Percentiles rank a stretch among this genome's conserved stretches.
These are phyloP conservation scores for Allobates femoralis DNA, from an alignment of 2,797 vertebrate genomes.

Conservation along the genomic window DNA sequence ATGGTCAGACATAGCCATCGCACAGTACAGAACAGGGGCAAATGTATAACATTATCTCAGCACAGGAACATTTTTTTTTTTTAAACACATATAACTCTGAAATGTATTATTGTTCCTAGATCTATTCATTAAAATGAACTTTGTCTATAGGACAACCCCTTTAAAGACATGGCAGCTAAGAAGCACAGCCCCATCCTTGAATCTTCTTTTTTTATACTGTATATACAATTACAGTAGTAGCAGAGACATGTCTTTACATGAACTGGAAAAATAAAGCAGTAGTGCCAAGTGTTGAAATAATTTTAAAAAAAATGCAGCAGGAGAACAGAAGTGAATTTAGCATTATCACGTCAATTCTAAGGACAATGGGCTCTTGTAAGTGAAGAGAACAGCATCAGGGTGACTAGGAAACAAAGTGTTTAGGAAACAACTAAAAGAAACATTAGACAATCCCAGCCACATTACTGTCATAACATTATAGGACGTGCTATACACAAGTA, in stretches of 20 bases:
- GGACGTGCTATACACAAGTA: conserved; percentile 22
- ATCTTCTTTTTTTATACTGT: not conserved
- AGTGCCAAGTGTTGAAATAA: not conserved
- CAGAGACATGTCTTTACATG: not conserved
- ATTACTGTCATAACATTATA: conserved; percentile 15
- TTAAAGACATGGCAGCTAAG: not conserved
- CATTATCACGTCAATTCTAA: conserved; percentile 37
- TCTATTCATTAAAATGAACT: no score
- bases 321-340: conserved; percentile 3
- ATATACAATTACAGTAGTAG: not conserved
- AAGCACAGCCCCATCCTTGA: not conserved
- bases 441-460: conserved; percentile 28
- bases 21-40: no score
- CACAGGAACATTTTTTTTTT: no score
- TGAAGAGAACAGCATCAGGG: conserved; percentile 21
- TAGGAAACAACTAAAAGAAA: conserved; percentile 32
- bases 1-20: no score
- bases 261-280: conserved; percentile 7
- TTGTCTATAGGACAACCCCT: no score
- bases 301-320: not conserved
- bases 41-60: no score
- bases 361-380: conserved; percentile 29
- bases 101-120: no score
- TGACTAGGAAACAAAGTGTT: conserved; percentile 27
- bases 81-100: no score